Conservation (phyloP, 2,797 vertebrate species). For the Coranthus polyacanthus region DNA sequence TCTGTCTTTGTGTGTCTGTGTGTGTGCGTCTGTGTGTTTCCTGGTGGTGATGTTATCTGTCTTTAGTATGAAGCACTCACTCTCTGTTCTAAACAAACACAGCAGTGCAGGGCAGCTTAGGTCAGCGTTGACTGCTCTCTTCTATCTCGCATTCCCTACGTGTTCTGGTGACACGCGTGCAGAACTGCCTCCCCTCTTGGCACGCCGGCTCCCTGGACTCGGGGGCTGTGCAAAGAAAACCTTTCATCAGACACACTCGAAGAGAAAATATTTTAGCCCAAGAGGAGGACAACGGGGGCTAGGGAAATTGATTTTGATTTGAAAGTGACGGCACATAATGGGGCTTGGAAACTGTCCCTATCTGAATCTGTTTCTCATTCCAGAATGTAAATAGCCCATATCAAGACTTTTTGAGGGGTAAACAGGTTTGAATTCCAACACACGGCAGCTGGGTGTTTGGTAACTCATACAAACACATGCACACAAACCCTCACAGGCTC, state of each 20-base stretch:
- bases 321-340: conserved; percentile 77
- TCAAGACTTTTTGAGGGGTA: conserved; percentile 57
- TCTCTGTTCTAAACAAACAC: conserved; percentile 65
- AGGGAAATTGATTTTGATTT: conserved; percentile 79
- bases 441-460: background rate
- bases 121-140: conserved; percentile 61
- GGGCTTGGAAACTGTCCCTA: conserved; percentile 67
- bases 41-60: conserved; percentile 67
- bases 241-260: conserved; percentile 74
- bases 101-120: conserved; percentile 61
- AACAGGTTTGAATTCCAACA: conserved; percentile 57
- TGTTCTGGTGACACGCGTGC: conserved; percentile 46
- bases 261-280: conserved; percentile 71
- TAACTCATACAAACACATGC: background rate
- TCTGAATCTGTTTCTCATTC: conserved; percentile 73
- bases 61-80: conserved; percentile 66
- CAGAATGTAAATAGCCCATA: conserved; percentile 69
- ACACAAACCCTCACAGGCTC: background rate
- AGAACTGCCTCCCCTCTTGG: conserved; percentile 34
- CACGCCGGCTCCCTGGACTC: conserved; percentile 31
- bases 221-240: conserved; percentile 63
- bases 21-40: conserved; percentile 36
- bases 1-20: conserved; percentile 1
- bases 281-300: conserved; percentile 69
- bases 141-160: conserved; percentile 53